Base-by-base conservation (phyloP, 2,888 invertebrate genomes). In the Notocelia uddmanniana region DNA sequence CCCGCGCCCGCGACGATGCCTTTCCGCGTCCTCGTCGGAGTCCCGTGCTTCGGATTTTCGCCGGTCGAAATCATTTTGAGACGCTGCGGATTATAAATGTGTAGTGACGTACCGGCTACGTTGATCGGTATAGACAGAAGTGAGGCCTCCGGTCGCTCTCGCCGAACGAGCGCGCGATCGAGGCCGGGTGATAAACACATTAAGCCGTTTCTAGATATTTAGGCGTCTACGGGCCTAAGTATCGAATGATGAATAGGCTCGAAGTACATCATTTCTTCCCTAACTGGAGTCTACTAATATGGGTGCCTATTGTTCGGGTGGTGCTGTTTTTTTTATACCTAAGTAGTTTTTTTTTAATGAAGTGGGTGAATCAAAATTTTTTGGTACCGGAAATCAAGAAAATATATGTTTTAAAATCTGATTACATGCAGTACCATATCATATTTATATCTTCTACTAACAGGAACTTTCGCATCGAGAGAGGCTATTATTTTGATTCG, bases 401-500 rank as follows among this genome's bases (percentile, higher is more conserved):
- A 31, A 48, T 71, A 71, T 71, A 71, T 71, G 71, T 71, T 71
- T 64, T 75, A 76, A 81, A 85, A 84, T 85, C 82, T 81, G 81
- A 85, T 80, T 82, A 78, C 76, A 78, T 77, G 80, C 76, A 68
- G 71, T 73, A 62, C 73, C 73, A n/a, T 41, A 68, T 76, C 57
- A 58, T 78, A 78, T 79, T 78, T 78, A 79, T 80, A 81, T 62
- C 69, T 75, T 76, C 81, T 79, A 79, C 82, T 84, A 79, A 82
- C 82, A 81, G 81, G 83, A 84, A 80, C 84, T 83, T 85, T 86
- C 87, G 83, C 83, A 84, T 82, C 81, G 88, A 90, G 89, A 92
- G 92, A 93, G 92, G 93, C 93, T 93, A 93, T 91, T 84, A 84
- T 85, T 90, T 91, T 91, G 89, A 91, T 91, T 90, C 89, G 88